Evolutionary conservation across 2,113 vertebrate species (phyloP).

Genomic region (Rhombomys opimus): DNA sequence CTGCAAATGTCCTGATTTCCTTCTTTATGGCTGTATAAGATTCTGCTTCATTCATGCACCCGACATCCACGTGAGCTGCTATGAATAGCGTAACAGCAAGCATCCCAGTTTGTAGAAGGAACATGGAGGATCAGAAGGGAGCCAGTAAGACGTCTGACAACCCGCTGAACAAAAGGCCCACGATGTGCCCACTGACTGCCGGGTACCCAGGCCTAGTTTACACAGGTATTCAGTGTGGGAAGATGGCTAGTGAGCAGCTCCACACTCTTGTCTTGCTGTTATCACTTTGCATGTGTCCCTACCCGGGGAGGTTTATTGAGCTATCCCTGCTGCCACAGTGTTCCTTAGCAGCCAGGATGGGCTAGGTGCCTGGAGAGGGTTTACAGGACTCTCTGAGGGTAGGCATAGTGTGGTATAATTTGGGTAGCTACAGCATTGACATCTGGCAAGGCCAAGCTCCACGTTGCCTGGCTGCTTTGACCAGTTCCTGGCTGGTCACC

Average conservation of each 20-base stretch:
- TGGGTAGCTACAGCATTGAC: not conserved
- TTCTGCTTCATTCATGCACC: not conserved
- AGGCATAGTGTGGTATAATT: not conserved
- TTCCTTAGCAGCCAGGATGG: not conserved
- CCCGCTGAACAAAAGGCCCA: not conserved
- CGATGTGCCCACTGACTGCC: rapidly evolving
- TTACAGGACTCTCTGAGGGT: not conserved
- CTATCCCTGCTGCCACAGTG: not conserved
- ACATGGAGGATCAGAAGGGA: not conserved
- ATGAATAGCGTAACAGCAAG: not conserved
- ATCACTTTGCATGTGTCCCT: not conserved
- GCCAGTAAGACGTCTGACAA: not conserved
- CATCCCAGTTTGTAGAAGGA: not conserved
- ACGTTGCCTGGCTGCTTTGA: not conserved
- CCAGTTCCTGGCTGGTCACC: not conserved
- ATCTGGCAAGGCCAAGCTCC: rapidly evolving
- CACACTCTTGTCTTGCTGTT: not conserved
- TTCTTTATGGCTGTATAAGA: not conserved
- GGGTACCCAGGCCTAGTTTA: not conserved
- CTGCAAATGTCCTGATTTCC: not conserved
- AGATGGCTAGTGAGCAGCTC: not conserved
- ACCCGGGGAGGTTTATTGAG: too few species aligned
- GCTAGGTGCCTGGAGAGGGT: not conserved
- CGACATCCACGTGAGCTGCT: too few species aligned
- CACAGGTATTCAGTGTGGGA: rapidly evolving